Evolutionary conservation across 2,113 vertebrate genomes (phyloP).

Genomic region (Tyto alba): DNA sequence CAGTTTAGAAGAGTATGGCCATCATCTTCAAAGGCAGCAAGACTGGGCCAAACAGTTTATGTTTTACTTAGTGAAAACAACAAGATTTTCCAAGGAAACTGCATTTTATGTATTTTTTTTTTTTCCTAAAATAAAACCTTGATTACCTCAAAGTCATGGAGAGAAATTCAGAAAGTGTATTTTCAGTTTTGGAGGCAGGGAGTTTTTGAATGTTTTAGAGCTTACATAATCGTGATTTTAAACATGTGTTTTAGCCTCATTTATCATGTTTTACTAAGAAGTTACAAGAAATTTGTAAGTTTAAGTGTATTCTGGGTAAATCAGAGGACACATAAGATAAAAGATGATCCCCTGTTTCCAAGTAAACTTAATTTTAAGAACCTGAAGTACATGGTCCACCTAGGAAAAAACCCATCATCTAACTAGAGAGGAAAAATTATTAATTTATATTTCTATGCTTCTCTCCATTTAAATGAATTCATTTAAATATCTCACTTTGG

Average conservation of each 20-base stretch:
- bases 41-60: neutral
- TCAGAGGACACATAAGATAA: neutral
- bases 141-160: neutral
- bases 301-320: neutral
- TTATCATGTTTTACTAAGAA: neutral
- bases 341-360: neutral
- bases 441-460: neutral
- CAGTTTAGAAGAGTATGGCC: neutral
- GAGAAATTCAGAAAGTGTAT: neutral
- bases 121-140: neutral
- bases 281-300: neutral
- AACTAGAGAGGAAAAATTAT: neutral
- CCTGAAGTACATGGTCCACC: neutral
- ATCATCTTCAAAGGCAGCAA: neutral
- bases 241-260: neutral
- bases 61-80: neutral
- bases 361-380: neutral
- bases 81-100: neutral
- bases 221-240: neutral
- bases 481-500: neutral
- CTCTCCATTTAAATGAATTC: neutral
- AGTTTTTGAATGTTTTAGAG: neutral
- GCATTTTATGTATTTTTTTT: neutral
- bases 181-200: neutral
- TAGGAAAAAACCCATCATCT: fast-evolving